These are phyloP conservation scores for Chaenodraco wilsoni DNA, from an alignment of 2,797 vertebrate genomes.

Conservation along the genomic window DNA sequence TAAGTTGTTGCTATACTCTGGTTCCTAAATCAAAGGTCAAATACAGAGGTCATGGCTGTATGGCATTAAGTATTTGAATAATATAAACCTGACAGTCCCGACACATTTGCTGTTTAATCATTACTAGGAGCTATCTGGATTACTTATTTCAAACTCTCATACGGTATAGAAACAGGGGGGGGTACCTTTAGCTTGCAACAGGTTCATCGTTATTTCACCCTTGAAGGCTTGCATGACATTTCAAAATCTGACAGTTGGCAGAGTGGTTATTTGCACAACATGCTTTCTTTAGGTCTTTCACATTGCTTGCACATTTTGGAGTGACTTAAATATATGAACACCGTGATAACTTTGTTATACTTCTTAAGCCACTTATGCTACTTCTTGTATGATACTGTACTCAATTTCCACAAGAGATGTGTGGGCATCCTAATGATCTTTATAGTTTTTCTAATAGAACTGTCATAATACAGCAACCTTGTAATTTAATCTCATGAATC, in stretches of 20 bases:
- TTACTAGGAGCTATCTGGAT: neutral
- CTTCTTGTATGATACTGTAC: neutral
- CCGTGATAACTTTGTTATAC: neutral
- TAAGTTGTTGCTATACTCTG: neutral
- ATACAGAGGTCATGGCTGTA: neutral
- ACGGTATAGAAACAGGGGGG: neutral
- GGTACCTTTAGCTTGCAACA: slow-evolving; percentile 25
- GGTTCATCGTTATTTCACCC: slow-evolving; percentile 40
- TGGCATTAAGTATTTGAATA: neutral
- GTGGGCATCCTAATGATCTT: neutral
- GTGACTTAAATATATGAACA: neutral
- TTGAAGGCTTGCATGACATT: slow-evolving; percentile 35
- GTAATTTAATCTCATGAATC: slow-evolving; percentile 5
- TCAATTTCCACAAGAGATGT: neutral
- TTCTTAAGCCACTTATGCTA: neutral
- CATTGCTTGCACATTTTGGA: neutral
- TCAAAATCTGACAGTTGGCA: slow-evolving; percentile 52
- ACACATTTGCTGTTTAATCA: neutral
- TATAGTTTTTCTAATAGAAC: neutral
- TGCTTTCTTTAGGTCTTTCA: slow-evolving; percentile 2
- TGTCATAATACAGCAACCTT: neutral
- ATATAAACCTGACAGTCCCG: no score
- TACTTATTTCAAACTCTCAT: neutral
- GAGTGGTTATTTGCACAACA: slow-evolving; percentile 47
- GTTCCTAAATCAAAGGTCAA: neutral